Base-by-base conservation (phyloP, 2,888 invertebrate species). In the Trilocha varians region DNA sequence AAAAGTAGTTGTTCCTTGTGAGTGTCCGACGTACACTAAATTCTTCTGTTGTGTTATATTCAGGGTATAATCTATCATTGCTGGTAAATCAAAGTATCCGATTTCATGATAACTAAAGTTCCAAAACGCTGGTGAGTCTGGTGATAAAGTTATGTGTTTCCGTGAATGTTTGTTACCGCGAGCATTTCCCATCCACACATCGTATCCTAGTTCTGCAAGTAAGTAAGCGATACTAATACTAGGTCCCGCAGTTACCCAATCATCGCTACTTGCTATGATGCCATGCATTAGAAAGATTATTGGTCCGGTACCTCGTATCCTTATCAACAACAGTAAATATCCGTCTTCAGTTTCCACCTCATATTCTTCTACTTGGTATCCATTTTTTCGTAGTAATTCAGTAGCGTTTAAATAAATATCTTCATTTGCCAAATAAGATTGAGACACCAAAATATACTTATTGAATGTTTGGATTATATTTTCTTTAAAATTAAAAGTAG, bases 151-250 rank as follows among this genome's bases (percentile, higher is more conserved):
- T 2, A 55, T 53, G 53, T 91, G 91, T 13, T 63, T 69, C 33
- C 71, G 65, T 9, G 86, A 80, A 57, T 88, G 89, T 0, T 82
- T 86, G 62, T 92, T 93, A 9, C 93, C 93, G 41, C 93, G 78
- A 13, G 88, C 87, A 69, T 93, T 94, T 3, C 91, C 92, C 50
- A 94, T 52, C 93, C 93, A 94, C 3, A 90, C 88, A 54, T 90
- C 90, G 52, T 88, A 90, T 9, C 89, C 89, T 15, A 65, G 59
- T 51, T 89, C 87, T 1, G 88, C 76, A 39, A 90, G 83, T 59
- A 87, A 78, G 76, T 80, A 90, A 61, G 65, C 91, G 16, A 43
- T 36, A 16, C 38, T 38, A 34, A 14, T 38, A 5, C 38, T 34
- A n/a, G 40, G 36, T 8, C 43, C 43, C 13, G 40, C 13, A n/a